Percentiles rank a stretch among this genome's conserved stretches.
These are phyloP conservation scores for Pteruthius melanotis DNA, from an alignment of 2,113 vertebrate genomes.

Conservation along the genomic window DNA sequence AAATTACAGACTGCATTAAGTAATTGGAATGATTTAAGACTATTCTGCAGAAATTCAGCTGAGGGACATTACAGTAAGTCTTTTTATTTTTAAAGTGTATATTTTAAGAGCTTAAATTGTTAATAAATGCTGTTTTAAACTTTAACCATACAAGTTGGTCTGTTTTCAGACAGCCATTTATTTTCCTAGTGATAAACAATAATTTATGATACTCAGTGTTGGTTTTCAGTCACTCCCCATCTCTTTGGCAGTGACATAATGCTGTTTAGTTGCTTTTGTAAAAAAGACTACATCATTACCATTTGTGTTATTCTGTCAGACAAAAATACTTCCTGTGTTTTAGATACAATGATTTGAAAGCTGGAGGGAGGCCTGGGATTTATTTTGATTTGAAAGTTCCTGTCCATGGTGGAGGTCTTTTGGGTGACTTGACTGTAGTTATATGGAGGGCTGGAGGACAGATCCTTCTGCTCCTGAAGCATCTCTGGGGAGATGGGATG, in stretches of 20 bases:
- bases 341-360: constrained; percentile 31
- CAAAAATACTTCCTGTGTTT: constrained; percentile 44
- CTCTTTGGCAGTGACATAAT: constrained; percentile 33
- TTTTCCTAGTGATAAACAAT: constrained; percentile 65
- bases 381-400: neutral
- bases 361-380: neutral
- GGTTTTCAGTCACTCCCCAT: constrained; percentile 44
- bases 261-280: constrained; percentile 10
- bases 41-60: constrained; percentile 39
- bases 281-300: constrained; percentile 39
- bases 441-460: neutral
- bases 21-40: constrained; percentile 58
- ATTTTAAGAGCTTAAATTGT: constrained; percentile 64
- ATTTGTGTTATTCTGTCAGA: constrained; percentile 5
- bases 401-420: neutral
- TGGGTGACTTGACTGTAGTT: neutral
- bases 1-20: constrained; percentile 68
- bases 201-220: constrained; percentile 52
- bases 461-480: neutral
- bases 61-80: constrained; percentile 42
- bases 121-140: constrained; percentile 65
- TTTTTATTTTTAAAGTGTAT: constrained; percentile 57
- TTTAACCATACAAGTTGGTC: constrained; percentile 22
- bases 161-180: constrained; percentile 43
- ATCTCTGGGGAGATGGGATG: neutral